Conservation (phyloP, 2,888 invertebrate genomes). For the Sycophila texana region DNA sequence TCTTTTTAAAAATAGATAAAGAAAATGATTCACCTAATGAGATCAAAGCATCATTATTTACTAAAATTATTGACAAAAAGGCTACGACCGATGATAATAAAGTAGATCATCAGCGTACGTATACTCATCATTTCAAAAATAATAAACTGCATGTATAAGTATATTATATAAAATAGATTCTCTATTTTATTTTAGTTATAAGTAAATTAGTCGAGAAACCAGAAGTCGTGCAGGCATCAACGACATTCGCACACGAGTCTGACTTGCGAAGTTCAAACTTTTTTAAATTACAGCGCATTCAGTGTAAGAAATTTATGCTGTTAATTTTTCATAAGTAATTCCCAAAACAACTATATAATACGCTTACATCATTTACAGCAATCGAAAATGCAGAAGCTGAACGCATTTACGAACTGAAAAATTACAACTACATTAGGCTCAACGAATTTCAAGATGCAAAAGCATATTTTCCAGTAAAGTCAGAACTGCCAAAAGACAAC, state of each 20-base stretch:
- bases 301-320: slow-evolving; percentile 20
- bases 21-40: too few relatives aligned
- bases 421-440: slow-evolving; percentile 64
- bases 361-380: slow-evolving; percentile 35
- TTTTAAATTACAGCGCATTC: slow-evolving; percentile 27
- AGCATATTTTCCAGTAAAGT: too few relatives aligned
- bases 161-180: neutral
- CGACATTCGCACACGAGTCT: neutral
- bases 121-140: too few relatives aligned
- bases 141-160: neutral
- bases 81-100: neutral
- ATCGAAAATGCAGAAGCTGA: slow-evolving; percentile 55
- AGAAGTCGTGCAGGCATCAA: slow-evolving; percentile 2
- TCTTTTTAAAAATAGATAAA: neutral
- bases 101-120: neutral
- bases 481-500: too few relatives aligned
- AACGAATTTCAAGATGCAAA: neutral
- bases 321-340: neutral
- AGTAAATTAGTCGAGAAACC: slow-evolving; percentile 28
- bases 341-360: neutral
- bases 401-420: slow-evolving; percentile 66
- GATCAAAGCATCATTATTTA: too few relatives aligned
- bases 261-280: neutral
- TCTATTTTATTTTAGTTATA: neutral
- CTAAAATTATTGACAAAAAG: too few relatives aligned